Conservation (phyloP, 2,797 vertebrate genomes). For the Apogon talboti region DNA sequence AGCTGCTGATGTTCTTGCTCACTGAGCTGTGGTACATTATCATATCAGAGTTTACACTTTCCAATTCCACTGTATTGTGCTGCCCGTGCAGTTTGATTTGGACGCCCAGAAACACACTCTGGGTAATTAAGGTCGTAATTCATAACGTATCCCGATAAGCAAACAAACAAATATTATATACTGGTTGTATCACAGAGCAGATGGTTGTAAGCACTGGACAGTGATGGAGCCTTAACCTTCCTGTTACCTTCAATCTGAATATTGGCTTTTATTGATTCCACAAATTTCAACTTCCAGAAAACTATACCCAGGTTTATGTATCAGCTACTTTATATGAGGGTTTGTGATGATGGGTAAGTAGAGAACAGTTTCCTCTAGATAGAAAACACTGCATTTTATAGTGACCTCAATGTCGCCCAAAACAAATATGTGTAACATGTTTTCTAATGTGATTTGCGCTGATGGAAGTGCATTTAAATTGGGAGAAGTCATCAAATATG, state of each 20-base stretch:
- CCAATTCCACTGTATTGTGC: conserved; percentile 25
- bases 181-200: conserved; percentile 1
- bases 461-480: too few relatives aligned
- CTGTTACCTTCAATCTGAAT: too few relatives aligned
- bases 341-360: too few relatives aligned
- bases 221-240: neutral
- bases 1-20: conserved; percentile 16
- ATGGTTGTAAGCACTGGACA: conserved; percentile 1
- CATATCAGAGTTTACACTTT: conserved; percentile 35
- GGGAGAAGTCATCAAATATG: too few relatives aligned
- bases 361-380: neutral
- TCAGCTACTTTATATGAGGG: too few relatives aligned
- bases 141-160: too few relatives aligned
- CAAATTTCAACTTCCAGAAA: too few relatives aligned
- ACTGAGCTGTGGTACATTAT: conserved; percentile 29
- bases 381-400: neutral
- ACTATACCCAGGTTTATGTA: too few relatives aligned
- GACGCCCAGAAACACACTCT: conserved; percentile 28
- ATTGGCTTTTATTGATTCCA: too few relatives aligned
- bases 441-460: too few relatives aligned
- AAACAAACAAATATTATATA: conserved; percentile 10
- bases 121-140: conserved; percentile 21
- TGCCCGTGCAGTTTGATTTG: conserved; percentile 36
- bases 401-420: too few relatives aligned
- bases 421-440: too few relatives aligned